A percentile compares a stretch with the other conserved stretches of the same genome.
Evolutionary conservation across 1,140 invertebrate genomes (phyloP).

Genomic region (Meloidogyne chitwoodi): DNA sequence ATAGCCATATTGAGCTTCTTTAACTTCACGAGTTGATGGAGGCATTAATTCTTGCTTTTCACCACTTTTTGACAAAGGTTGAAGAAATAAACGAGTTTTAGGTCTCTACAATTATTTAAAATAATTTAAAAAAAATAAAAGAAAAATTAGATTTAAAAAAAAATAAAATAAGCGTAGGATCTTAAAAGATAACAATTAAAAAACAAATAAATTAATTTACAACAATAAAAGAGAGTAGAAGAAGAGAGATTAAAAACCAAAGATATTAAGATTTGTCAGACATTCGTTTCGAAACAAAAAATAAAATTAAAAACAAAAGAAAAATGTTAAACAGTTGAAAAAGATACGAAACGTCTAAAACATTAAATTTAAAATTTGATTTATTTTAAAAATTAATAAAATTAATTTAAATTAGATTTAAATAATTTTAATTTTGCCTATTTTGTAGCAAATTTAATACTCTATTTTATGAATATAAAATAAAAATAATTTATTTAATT

Average conservation of each 20-base stretch:
- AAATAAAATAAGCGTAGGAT: no score
- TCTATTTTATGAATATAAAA: not conserved
- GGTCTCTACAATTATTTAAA: not conserved
- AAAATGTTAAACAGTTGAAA: not conserved
- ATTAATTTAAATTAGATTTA: no score
- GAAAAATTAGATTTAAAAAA: no score
- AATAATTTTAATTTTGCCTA: no score
- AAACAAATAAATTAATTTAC: no score
- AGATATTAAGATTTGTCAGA: not conserved
- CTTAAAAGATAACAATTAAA: not conserved
- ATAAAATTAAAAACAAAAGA: not conserved
- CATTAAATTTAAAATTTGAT: not conserved
- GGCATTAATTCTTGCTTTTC: slow-evolving; percentile 16
- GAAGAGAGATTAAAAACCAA: not conserved
- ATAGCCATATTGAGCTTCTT: slow-evolving; percentile 83
- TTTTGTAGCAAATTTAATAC: no score
- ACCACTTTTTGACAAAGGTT: not conserved
- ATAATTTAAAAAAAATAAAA: no score
- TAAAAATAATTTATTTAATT: not conserved
- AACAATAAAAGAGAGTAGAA: not conserved
- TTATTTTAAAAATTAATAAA: no score
- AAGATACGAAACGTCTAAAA: not conserved
- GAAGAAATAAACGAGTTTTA: not conserved
- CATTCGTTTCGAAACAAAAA: not conserved
- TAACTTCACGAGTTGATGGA: slow-evolving; percentile 64